Evolutionary conservation across 2,888 invertebrate species (phyloP).

Genomic region (Metellina segmentata): DNA sequence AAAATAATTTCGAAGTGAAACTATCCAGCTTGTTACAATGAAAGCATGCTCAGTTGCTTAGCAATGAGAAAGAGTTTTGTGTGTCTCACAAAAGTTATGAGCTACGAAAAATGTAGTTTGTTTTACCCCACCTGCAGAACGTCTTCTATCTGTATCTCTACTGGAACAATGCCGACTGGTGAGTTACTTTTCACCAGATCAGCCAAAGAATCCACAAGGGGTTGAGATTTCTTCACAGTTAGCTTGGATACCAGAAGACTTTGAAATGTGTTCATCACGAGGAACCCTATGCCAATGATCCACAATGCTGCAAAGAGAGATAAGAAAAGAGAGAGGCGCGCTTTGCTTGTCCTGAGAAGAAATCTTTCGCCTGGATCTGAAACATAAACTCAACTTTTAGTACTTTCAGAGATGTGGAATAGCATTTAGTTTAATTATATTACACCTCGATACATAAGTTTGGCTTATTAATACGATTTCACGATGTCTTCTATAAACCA

Average conservation of each 20-base stretch:
- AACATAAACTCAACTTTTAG: neutral
- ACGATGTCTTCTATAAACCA: too few species aligned
- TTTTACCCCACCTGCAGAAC: slow-evolving; percentile 25
- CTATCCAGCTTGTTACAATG: too few species aligned
- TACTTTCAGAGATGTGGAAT: neutral
- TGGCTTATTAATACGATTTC: too few species aligned
- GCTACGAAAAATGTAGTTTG: too few species aligned
- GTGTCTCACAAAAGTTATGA: too few species aligned
- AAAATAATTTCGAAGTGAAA: too few species aligned
- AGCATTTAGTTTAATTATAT: neutral
- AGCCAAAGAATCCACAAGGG: slow-evolving; percentile 38
- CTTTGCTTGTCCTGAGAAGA: slow-evolving; percentile 46
- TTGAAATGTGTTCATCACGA: slow-evolving; percentile 58
- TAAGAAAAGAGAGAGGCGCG: slow-evolving; percentile 10
- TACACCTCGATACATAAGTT: neutral
- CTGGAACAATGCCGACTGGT: slow-evolving; percentile 16
- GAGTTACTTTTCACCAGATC: slow-evolving; percentile 42
- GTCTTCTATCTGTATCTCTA: slow-evolving; percentile 52
- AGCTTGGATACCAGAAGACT: slow-evolving; percentile 59
- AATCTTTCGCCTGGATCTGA: slow-evolving; percentile 46
- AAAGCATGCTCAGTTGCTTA: too few species aligned
- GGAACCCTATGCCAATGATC: slow-evolving; percentile 48
- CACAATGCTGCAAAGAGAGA: slow-evolving; percentile 12
- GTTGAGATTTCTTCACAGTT: slow-evolving; percentile 19
- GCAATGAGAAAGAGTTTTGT: too few species aligned